A percentile compares a stretch with the other conserved stretches of the same genome.
phyloP scores from a whole-genome alignment of 2,113 vertebrate species.

The Recurvirostra avosetta region DNA sequence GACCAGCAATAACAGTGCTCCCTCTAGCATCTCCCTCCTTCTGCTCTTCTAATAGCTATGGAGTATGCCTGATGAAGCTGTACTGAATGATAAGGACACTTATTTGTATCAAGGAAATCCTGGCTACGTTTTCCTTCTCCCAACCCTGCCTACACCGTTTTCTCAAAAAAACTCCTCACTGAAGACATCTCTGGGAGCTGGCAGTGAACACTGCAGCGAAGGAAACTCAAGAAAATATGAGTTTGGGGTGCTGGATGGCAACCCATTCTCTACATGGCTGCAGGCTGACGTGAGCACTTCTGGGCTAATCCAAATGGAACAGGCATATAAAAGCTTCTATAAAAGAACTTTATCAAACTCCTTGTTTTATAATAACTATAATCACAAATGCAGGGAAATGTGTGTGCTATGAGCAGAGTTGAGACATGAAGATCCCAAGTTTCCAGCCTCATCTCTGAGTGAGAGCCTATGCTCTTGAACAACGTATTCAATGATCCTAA shows the following conservation, averaged over 20 bases:
- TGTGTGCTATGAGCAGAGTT: background rate
- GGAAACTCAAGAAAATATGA: background rate
- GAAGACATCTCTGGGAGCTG: background rate
- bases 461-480: background rate
- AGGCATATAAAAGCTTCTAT: background rate
- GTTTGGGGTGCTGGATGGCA: background rate
- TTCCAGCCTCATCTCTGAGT: background rate
- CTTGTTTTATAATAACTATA: background rate
- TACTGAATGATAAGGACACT: background rate
- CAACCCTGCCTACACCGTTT: background rate
- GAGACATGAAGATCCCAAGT: background rate
- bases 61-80: background rate
- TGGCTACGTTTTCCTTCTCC: background rate
- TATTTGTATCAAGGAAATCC: background rate
- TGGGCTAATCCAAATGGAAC: background rate
- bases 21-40: background rate
- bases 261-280: background rate
- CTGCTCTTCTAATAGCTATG: background rate
- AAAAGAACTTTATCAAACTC: background rate
- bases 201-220: fast-evolving
- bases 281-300: background rate
- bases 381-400: background rate
- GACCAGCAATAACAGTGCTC: background rate
- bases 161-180: background rate
- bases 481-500: background rate